phyloP scores from a whole-genome alignment of 2,888 invertebrate genomes.

The Agapostemon virescens region DNA sequence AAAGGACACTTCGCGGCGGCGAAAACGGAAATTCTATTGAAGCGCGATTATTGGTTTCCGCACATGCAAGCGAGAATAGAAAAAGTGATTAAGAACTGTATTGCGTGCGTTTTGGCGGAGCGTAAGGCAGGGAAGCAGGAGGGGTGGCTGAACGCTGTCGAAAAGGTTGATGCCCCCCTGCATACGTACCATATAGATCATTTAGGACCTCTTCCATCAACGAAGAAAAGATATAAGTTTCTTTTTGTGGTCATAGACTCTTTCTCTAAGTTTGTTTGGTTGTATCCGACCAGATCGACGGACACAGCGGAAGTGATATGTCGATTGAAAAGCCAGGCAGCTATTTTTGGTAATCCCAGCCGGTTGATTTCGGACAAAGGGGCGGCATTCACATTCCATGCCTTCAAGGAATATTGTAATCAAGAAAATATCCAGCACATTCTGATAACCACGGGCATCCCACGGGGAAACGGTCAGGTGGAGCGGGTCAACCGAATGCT shows the following conservation, averaged over 20 bases:
- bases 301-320: too few species aligned
- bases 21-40: background rate
- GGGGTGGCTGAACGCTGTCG: background rate
- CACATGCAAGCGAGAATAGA: background rate
- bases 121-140: background rate
- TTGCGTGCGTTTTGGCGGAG: background rate
- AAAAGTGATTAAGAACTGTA: background rate
- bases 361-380: too few species aligned
- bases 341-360: too few species aligned
- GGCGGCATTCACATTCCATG: too few species aligned
- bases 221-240: background rate
- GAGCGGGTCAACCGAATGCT: too few species aligned
- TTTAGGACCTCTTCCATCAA: background rate
- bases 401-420: too few species aligned
- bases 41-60: background rate
- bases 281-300: too few species aligned
- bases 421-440: too few species aligned
- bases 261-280: background rate
- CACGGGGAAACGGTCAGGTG: too few species aligned
- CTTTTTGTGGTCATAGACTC: background rate
- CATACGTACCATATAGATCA: background rate
- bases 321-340: too few species aligned
- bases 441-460: too few species aligned
- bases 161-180: background rate
- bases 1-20: background rate